These are phyloP conservation scores for Microctenopoma stevenorrisi DNA, from an alignment of 2,797 vertebrate genomes.

Conservation along the genomic window DNA sequence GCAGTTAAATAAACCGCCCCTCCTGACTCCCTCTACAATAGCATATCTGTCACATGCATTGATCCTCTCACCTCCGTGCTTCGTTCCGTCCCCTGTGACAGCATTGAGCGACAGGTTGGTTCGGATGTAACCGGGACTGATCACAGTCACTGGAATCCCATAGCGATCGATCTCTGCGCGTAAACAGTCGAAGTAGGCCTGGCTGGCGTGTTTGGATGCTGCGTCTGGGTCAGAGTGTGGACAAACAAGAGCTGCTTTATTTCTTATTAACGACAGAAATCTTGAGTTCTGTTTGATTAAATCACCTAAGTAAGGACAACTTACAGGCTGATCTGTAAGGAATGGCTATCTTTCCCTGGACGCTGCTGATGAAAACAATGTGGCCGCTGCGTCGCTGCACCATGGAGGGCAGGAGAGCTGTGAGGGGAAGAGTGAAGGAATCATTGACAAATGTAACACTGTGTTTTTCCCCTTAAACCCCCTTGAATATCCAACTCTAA, in stretches of 20 bases:
- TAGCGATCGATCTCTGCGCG: conserved; percentile 89
- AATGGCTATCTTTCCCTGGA: conserved; percentile 95
- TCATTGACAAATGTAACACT: not conserved
- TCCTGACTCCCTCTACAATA: no score
- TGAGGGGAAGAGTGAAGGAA: not conserved
- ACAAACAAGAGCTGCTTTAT: conserved; percentile 20
- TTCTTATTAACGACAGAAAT: not conserved
- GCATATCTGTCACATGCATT: no score
- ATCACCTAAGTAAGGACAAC: conserved; percentile 57
- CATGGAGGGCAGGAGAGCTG: conserved; percentile 95
- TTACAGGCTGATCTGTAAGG: conserved; percentile 97
- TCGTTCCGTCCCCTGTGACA: conserved; percentile 89
- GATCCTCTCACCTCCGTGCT: conserved; percentile 88
- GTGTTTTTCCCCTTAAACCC: not conserved
- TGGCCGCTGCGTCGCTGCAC: conserved; percentile 88
- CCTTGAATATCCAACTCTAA: not conserved
- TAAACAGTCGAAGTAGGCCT: conserved; percentile 97
- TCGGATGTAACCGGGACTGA: conserved; percentile 94
- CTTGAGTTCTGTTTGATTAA: not conserved
- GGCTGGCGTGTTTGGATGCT: conserved; percentile 95
- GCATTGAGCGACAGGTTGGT: conserved; percentile 95
- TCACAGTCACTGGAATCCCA: conserved; percentile 87
- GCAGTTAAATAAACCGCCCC: no score
- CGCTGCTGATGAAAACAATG: conserved; percentile 92
- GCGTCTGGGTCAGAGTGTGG: conserved; percentile 82